Conservation (phyloP, 2,113 vertebrate species). For the Lepus europaeus region DNA sequence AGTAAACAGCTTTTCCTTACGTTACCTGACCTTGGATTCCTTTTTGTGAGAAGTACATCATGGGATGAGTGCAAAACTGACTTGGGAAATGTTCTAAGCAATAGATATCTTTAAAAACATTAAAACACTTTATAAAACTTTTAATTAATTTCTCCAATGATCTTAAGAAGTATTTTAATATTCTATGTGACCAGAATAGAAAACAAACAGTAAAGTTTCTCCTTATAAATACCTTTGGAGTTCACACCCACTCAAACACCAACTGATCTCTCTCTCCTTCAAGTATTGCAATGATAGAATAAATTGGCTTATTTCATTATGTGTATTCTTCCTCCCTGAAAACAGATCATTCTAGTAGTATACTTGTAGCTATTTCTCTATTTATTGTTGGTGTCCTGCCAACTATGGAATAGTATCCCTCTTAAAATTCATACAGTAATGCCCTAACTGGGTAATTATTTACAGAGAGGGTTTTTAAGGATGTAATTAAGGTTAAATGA, state of each 20-base stretch:
- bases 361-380: not conserved
- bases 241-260: not conserved
- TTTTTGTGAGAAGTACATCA: not conserved
- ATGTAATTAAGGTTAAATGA: not conserved
- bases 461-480: not conserved
- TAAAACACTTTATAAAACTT: not conserved
- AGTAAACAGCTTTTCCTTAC: not conserved
- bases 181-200: not conserved
- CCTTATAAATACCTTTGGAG: not conserved
- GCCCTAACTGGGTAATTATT: not conserved
- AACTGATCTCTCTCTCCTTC: not conserved
- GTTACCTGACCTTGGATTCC: not conserved
- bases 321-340: not conserved
- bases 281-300: not conserved
- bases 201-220: not conserved
- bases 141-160: slow-evolving; percentile 23
- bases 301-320: not conserved
- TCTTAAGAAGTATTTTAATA: slow-evolving; percentile 27
- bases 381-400: not conserved
- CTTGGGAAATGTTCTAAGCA: not conserved
- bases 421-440: not conserved
- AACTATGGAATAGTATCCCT: not conserved
- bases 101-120: slow-evolving; percentile 17
- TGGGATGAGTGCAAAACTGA: not conserved
- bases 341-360: not conserved